Evolutionary conservation across 2,888 invertebrate genomes (phyloP).

Genomic region (Standfussiana lucernea): DNA sequence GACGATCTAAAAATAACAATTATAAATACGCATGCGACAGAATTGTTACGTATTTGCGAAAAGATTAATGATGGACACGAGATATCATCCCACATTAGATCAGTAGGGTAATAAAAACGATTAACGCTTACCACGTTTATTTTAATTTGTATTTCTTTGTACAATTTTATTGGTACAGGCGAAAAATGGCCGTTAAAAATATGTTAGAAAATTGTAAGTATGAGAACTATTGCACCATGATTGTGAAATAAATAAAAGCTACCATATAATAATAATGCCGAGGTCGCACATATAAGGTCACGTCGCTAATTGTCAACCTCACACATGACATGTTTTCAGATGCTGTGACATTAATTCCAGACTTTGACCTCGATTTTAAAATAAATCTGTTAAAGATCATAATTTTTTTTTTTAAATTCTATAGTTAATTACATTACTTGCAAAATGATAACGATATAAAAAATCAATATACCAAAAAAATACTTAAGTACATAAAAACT

Average conservation of each 20-base stretch:
- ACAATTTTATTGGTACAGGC: constrained; percentile 21
- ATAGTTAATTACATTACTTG: neutral
- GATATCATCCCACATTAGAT: constrained; percentile 53
- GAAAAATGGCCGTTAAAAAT: constrained; percentile 39
- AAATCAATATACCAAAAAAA: neutral
- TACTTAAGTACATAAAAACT: neutral
- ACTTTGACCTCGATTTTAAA: constrained; percentile 51
- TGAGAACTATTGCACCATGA: constrained; percentile 51
- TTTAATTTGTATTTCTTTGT: constrained; percentile 49
- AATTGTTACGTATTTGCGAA: constrained; percentile 62
- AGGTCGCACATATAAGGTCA: constrained; percentile 51
- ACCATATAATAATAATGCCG: constrained; percentile 31
- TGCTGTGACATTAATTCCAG: constrained; percentile 52
- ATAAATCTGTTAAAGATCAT: constrained; percentile 15
- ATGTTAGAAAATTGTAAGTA: constrained; percentile 2
- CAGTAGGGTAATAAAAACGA: constrained; percentile 54
- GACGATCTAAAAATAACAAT: constrained; percentile 64
- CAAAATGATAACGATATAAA: neutral
- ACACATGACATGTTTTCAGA: constrained; percentile 48
- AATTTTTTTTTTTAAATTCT: constrained; percentile 8
- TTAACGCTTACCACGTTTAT: constrained; percentile 40
- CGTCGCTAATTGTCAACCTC: constrained; percentile 49
- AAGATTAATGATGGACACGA: constrained; percentile 58
- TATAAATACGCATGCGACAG: constrained; percentile 50
- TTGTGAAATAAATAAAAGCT: constrained; percentile 54